These are phyloP conservation scores for Villa cingulata DNA, from an alignment of 2,888 invertebrate genomes.

Conservation along the genomic window DNA sequence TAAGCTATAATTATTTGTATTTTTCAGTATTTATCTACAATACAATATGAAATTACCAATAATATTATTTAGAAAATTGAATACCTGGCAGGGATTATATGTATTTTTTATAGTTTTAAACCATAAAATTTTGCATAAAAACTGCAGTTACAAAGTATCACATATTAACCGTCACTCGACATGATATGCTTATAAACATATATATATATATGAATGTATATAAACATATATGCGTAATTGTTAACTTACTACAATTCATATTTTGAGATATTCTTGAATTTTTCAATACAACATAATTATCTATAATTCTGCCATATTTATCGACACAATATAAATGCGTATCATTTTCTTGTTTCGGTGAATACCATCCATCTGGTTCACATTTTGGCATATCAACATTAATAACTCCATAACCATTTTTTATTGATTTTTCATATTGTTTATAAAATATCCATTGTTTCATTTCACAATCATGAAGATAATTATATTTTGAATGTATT, in stretches of 20 bases:
- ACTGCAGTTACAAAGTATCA: too few relatives aligned
- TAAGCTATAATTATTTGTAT: too few relatives aligned
- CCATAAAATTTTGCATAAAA: too few relatives aligned
- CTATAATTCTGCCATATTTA: slow-evolving; percentile 41
- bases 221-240: not conserved
- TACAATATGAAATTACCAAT: too few relatives aligned
- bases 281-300: slow-evolving; percentile 36
- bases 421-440: slow-evolving; percentile 24
- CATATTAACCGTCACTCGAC: too few relatives aligned
- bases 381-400: slow-evolving; percentile 35
- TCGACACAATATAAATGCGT: slow-evolving; percentile 48
- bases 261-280: slow-evolving; percentile 31
- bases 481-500: slow-evolving; percentile 28
- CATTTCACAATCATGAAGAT: slow-evolving; percentile 35
- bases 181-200: too few relatives aligned
- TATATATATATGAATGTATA: too few relatives aligned
- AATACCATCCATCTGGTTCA: slow-evolving; percentile 40
- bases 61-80: too few relatives aligned
- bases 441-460: slow-evolving; percentile 23
- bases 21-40: too few relatives aligned
- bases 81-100: too few relatives aligned
- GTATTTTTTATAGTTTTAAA: too few relatives aligned
- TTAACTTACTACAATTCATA: slow-evolving; percentile 51
- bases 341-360: slow-evolving; percentile 19
- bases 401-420: slow-evolving; percentile 26